Base-by-base conservation (phyloP, 2,888 invertebrate genomes). In the Epinotia demarniana region DNA sequence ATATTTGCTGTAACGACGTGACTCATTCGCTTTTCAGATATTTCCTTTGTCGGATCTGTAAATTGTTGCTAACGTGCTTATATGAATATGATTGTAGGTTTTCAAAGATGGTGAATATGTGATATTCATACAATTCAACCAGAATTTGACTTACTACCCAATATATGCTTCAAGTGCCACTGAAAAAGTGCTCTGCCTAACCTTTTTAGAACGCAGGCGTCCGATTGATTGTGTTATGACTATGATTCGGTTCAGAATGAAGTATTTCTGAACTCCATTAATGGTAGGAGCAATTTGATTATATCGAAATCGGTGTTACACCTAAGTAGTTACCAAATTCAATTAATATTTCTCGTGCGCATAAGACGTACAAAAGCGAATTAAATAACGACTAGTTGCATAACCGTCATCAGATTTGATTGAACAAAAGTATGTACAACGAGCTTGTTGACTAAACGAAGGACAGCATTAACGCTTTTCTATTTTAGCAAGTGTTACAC, bases 401-500 rank as follows among this genome's bases (percentile, higher is more conserved):
- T 64, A 57, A 76, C 68, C 63, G 27, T 58, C 57, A 43, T 60
- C 58, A 49, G 55, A 75, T 61, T 64, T 57, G 75, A 75, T 75
- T 66, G 72, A 58, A 63, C 76, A 63, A 61, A 61, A 72, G 57
- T 61, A 61, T 23, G 66, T 62, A 67, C 66, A 58, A 66, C 55
- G 60, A 64, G 69, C 71, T 67, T 67, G 75, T 75, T 75, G 66
- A 71, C 70, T 60, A 70, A 75, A 75, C 75, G 77, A 84, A 86
- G 86, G 85, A 86, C 81, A 76, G 78, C 79, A 82, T 85, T 85
- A 84, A 79, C 83, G 81, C 85, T 89, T 92, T 92, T 92, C 92
- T 90, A 90, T 91, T 91, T 92, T 90, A 90, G 87, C 89, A 83
- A 86, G 83, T 77, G 84, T 91, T 92, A 90, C 89, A 89, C 90